Evolutionary conservation across 2,888 invertebrate genomes (phyloP).

Genomic region (Neocrepidodera transversa): DNA sequence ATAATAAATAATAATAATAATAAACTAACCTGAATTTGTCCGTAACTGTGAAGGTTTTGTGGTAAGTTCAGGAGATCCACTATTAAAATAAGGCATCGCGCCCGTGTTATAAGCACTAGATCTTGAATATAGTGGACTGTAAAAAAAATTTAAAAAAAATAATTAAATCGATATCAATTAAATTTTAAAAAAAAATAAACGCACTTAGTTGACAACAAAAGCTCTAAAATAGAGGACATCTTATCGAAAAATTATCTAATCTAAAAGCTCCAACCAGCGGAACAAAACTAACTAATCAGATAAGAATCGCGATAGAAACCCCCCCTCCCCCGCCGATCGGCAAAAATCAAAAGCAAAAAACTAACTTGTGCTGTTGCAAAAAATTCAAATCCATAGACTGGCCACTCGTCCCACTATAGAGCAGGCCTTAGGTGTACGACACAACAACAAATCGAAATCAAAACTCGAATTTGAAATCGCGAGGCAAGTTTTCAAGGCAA

Average conservation of each 20-base stretch:
- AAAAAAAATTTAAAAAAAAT: slow-evolving; percentile 40
- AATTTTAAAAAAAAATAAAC: slow-evolving; percentile 29
- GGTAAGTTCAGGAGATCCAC: slow-evolving; percentile 54
- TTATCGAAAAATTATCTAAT: slow-evolving; percentile 28
- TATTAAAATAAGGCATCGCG: slow-evolving; percentile 54
- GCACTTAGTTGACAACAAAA: slow-evolving; percentile 45
- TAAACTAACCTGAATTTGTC: slow-evolving; percentile 55
- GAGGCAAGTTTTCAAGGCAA: slow-evolving; percentile 26
- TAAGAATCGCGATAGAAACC: no score
- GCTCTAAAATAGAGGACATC: slow-evolving; percentile 43
- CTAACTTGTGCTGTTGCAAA: slow-evolving; percentile 51
- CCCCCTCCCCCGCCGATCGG: no score
- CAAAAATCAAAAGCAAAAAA: no score
- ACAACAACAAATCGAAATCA: slow-evolving; percentile 32
- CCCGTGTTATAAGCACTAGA: slow-evolving; percentile 46
- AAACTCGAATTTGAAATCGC: slow-evolving; percentile 35
- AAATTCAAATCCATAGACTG: slow-evolving; percentile 50
- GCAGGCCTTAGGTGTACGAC: slow-evolving; percentile 17
- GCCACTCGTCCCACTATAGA: slow-evolving; percentile 27
- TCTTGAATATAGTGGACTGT: slow-evolving; percentile 53
- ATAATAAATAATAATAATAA: neutral
- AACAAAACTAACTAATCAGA: no score
- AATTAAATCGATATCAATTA: slow-evolving; percentile 12
- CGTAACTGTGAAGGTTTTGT: slow-evolving; percentile 53
- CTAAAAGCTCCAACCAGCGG: no score